Base-by-base conservation (phyloP, 2,888 invertebrate genomes). In the Endotricha flammealis region DNA sequence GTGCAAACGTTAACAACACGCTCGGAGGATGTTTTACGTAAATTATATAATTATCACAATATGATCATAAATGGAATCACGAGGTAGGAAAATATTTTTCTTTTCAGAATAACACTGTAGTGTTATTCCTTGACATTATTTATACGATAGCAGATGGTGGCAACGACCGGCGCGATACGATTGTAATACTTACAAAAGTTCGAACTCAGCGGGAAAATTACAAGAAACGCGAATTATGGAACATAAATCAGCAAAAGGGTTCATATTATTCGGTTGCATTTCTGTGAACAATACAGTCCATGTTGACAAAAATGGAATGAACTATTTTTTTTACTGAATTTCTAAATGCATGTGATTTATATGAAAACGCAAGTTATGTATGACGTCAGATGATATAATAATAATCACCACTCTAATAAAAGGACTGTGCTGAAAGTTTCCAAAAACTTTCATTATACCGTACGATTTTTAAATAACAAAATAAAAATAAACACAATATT, bases 211-310 rank as follows among this genome's bases (percentile, higher is more conserved):
- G 42, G 42, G 40, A 40, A 38, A 40, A 29, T 36, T 39, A 50
- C 38, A 39, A 39, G 33, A 43, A 44, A 49, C 39, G 36, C 38
- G 33, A 43, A 44, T 50, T 39, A 61, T 50, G 49, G 53, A 39
- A 50, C 49, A 61, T 64, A 62, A 64, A 64, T 65, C 61, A 63
- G 38, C 30, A 51, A 55, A 53, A 56, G 53, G 58, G 46, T 43
- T 25, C 16, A 33, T 25, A 33, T n/a, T n/a, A 33, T 33, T 33
- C 32, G 32, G 32, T 33, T 33, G 16, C 32, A 16, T 25, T 33
- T 24, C 32, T 33, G n/a, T n/a, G n/a, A n/a, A 20, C 20, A 20
- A 6, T n/a, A 20, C 20, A 20, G n/a, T 20, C n/a, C n/a, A n/a
- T n/a, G n/a, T n/a, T n/a, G n/a, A n/a, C n/a, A n/a, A n/a, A n/a